Percentiles rank a stretch among this genome's conserved stretches.
These are phyloP conservation scores for Gnathonemus echidnorhynchus DNA, from an alignment of 2,113 vertebrate genomes.

Conservation along the genomic window DNA sequence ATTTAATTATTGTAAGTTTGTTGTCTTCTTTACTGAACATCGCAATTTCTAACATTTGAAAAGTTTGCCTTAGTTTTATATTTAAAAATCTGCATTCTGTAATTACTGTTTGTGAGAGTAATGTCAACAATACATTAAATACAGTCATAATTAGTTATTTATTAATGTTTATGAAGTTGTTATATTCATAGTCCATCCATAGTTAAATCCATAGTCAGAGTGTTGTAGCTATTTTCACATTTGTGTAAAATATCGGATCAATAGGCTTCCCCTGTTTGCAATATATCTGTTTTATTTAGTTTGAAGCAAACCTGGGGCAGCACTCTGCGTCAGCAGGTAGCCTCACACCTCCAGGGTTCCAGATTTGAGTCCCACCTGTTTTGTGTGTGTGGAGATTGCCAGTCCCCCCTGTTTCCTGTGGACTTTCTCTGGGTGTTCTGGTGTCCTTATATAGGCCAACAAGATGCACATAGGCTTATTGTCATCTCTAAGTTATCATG, in stretches of 20 bases:
- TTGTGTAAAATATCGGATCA: not conserved
- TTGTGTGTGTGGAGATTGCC: not conserved
- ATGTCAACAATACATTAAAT: not conserved
- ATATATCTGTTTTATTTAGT: not conserved
- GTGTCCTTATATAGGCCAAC: not conserved
- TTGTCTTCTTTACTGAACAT: not conserved
- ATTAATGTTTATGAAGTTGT: not conserved
- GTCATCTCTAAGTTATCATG: not conserved
- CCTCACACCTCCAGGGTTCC: not conserved
- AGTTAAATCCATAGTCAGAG: not conserved
- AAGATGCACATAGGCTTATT: not conserved
- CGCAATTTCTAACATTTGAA: not conserved
- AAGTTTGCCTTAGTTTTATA: not conserved
- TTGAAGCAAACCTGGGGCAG: not conserved
- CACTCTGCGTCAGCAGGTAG: not conserved
- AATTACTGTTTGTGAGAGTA: not conserved
- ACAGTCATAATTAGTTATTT: not conserved
- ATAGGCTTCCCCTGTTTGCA: not conserved
- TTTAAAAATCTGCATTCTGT: not conserved
- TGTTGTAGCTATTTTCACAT: not conserved
- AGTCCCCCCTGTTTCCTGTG: not conserved
- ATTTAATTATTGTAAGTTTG: not conserved
- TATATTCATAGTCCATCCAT: not conserved
- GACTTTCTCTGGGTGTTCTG: not conserved
- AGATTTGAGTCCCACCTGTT: not conserved